A percentile compares a stretch with the other conserved stretches of the same genome.
Evolutionary conservation across 2,888 invertebrate species (phyloP).

Genomic region (Thereva unica): DNA sequence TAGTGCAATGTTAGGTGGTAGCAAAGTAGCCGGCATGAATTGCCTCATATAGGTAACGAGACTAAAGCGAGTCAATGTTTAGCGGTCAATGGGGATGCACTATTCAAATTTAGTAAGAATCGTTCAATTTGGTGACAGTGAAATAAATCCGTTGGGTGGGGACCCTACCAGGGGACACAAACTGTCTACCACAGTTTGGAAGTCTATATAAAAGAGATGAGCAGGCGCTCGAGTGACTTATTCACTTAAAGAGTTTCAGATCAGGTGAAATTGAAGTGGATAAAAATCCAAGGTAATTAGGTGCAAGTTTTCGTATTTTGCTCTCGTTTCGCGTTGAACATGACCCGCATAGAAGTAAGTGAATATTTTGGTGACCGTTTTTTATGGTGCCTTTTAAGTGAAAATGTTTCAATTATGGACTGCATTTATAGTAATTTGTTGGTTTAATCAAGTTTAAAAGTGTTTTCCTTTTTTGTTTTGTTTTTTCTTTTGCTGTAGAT

Average conservation of each 20-base stretch:
- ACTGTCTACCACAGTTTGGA: constrained; percentile 9
- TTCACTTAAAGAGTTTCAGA: constrained; percentile 23
- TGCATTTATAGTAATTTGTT: not conserved
- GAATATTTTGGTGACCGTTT: not conserved
- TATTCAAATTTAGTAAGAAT: constrained; percentile 28
- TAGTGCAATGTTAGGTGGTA: no score
- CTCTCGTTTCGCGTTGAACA: not conserved
- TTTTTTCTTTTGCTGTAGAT: constrained; percentile 22
- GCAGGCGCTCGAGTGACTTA: constrained; percentile 17
- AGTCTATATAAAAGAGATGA: constrained; percentile 35
- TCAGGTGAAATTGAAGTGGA: constrained; percentile 33
- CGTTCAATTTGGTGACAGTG: constrained; percentile 24
- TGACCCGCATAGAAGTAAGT: constrained; percentile 14
- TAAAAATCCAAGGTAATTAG: constrained; percentile 18
- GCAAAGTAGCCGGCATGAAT: constrained; percentile 6
- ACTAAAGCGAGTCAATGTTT: constrained; percentile 11
- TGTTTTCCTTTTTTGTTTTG: not conserved
- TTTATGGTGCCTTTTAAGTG: not conserved
- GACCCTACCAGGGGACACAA: constrained; percentile 4
- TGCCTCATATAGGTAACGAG: constrained; percentile 27
- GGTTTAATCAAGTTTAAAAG: not conserved
- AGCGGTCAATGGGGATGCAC: constrained; percentile 22
- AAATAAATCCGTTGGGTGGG: constrained; percentile 5
- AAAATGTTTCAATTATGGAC: not conserved
- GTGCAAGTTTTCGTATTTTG: not conserved